phyloP scores from a whole-genome alignment of 1,140 invertebrate species.

The Protaetia brevitarsis region DNA sequence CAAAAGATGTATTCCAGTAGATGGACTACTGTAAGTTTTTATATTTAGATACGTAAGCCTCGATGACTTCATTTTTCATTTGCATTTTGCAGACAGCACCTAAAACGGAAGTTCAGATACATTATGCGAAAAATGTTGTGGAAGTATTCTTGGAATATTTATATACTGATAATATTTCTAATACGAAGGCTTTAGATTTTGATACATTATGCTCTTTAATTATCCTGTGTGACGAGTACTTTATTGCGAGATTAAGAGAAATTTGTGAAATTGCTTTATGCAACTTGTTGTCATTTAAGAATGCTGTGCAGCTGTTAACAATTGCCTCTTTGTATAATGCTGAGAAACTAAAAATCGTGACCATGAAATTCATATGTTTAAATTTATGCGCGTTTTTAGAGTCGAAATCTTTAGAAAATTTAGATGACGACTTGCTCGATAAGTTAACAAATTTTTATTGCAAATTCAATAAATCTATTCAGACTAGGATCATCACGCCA shows the following conservation, averaged over 20 bases:
- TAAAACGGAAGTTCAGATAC: constrained; percentile 34
- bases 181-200: constrained; percentile 55
- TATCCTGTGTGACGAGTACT: constrained; percentile 67
- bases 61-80: no score
- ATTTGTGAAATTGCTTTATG: constrained; percentile 63
- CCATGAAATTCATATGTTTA: constrained; percentile 67
- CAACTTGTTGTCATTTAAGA: constrained; percentile 63
- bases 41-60: not conserved
- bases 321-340: constrained; percentile 68
- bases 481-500: constrained; percentile 60
- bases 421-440: constrained; percentile 57
- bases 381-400: constrained; percentile 69
- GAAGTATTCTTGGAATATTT: constrained; percentile 64
- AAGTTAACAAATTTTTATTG: constrained; percentile 63
- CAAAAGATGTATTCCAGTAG: constrained; percentile 67
- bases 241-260: constrained; percentile 62
- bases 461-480: constrained; percentile 50
- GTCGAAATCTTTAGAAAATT: constrained; percentile 55
- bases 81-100: constrained; percentile 31
- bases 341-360: constrained; percentile 60
- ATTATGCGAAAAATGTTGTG: constrained; percentile 47
- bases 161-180: constrained; percentile 61
- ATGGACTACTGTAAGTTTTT: constrained; percentile 63
- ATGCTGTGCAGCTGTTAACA: constrained; percentile 65
- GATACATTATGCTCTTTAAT: constrained; percentile 64